Conservation (phyloP, 30 jellyfish, hydroid and myxozoan species). For the Cassiopea xamachana region DNA sequence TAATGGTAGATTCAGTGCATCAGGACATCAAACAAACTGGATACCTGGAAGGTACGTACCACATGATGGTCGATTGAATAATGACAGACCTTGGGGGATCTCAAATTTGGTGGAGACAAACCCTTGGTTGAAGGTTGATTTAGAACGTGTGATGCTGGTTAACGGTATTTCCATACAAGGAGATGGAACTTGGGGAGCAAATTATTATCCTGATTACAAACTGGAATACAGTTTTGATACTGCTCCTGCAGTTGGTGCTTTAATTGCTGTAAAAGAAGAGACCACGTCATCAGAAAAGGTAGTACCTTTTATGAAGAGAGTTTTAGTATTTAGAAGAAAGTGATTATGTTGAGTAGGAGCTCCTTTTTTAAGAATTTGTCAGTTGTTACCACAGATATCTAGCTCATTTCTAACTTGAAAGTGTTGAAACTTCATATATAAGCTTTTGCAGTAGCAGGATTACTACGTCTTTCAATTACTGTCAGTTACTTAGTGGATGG, state of each 20-base stretch:
- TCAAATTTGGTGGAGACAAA: neutral
- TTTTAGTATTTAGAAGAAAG: neutral
- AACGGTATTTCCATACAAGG: conserved; percentile 77
- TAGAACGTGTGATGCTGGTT: conserved; percentile 67
- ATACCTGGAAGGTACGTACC: conserved; percentile 34
- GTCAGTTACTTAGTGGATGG: no score
- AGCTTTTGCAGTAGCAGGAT: no score
- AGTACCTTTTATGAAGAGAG: neutral
- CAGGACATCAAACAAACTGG: neutral
- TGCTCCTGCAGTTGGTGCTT: neutral
- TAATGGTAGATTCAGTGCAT: conserved; percentile 61
- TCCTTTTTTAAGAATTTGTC: no score
- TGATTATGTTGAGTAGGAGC: neutral
- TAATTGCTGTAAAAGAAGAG: conserved; percentile 29
- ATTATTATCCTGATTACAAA: conserved; percentile 58
- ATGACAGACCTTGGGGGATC: conserved; percentile 57
- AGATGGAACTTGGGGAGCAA: conserved; percentile 54
- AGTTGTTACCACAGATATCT: no score
- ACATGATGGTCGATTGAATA: conserved; percentile 62
- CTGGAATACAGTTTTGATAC: conserved; percentile 44
- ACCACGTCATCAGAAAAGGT: conserved; percentile 30
- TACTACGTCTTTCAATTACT: no score
- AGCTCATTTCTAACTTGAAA: no score
- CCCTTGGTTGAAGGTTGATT: conserved; percentile 68
- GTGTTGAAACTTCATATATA: no score